Percentiles rank a stretch among this genome's conserved stretches.
Evolutionary conservation across 2,113 vertebrate species (phyloP).

Genomic region (Ciconia boyciana): DNA sequence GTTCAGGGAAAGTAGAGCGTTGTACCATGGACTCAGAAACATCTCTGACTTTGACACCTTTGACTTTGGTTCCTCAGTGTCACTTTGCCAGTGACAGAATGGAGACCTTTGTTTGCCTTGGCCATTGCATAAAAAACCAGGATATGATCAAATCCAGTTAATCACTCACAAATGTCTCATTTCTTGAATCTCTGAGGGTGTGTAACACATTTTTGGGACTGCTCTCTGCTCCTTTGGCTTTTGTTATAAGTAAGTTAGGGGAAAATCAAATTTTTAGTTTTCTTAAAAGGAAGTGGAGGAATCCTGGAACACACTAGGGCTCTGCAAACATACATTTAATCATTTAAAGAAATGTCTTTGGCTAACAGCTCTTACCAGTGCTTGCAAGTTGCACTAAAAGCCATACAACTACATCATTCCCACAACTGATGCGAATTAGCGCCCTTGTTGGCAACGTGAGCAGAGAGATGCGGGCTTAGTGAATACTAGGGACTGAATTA

Average conservation of each 20-base stretch:
- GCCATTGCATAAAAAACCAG: slow-evolving; percentile 53
- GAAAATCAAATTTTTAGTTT: slow-evolving; percentile 48
- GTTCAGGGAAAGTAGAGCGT: not conserved
- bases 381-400: slow-evolving; percentile 27
- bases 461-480: not conserved
- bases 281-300: slow-evolving; percentile 58
- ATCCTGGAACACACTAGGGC: slow-evolving; percentile 46
- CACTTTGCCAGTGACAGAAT: slow-evolving; percentile 36
- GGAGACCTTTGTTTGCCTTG: slow-evolving; percentile 53
- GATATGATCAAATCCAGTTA: slow-evolving; percentile 57
- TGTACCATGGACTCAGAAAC: not conserved
- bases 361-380: slow-evolving; percentile 12
- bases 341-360: slow-evolving; percentile 59
- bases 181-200: slow-evolving; percentile 50
- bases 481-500: not conserved
- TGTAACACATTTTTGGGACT: slow-evolving; percentile 56
- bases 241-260: slow-evolving; percentile 45
- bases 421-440: slow-evolving; percentile 58
- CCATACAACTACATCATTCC: not conserved
- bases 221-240: slow-evolving; percentile 53
- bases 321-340: slow-evolving; percentile 62
- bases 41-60: not conserved
- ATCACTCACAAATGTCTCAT: slow-evolving; percentile 64
- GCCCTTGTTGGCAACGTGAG: slow-evolving; percentile 4
- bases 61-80: not conserved